Conservation (phyloP, 2,888 invertebrate species). For the Meteorus cinctellus region DNA sequence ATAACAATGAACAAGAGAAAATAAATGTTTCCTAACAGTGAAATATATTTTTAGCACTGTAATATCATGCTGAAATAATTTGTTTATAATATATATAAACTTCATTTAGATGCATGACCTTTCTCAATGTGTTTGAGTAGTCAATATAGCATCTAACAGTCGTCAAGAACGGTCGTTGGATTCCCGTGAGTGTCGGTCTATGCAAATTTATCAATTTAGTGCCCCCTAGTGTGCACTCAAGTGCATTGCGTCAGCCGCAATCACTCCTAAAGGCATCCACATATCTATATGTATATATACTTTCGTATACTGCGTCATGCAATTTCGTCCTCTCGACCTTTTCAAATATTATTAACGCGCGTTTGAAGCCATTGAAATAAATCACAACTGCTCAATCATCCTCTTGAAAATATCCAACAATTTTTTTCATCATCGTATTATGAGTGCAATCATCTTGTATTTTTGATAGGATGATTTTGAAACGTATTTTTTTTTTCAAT, state of each 20-base stretch:
- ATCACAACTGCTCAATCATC: constrained; percentile 4
- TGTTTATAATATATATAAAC: constrained; percentile 17
- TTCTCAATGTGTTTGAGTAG: constrained; percentile 23
- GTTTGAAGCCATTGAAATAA: neutral
- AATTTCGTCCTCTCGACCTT: constrained; percentile 27
- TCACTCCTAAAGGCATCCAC: constrained; percentile 29
- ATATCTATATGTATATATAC: neutral
- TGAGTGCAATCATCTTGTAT: too few species aligned
- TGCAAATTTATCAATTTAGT: constrained; percentile 71
- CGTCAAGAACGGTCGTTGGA: neutral
- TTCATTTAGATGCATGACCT: constrained; percentile 14
- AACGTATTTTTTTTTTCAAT: neutral
- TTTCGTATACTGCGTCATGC: constrained; percentile 29
- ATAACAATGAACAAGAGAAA: neutral
- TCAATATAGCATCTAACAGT: constrained; percentile 13
- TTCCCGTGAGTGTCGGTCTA: constrained; percentile 53
- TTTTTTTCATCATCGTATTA: neutral
- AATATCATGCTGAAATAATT: neutral
- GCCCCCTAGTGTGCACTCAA: constrained; percentile 51
- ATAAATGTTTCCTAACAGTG: neutral
- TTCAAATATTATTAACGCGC: neutral
- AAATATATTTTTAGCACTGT: too few species aligned
- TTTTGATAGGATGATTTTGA: neutral
- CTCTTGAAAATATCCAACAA: neutral
- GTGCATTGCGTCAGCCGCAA: constrained; percentile 44